phyloP scores from a whole-genome alignment of 2,797 vertebrate genomes.

The Smutsia gigantea region DNA sequence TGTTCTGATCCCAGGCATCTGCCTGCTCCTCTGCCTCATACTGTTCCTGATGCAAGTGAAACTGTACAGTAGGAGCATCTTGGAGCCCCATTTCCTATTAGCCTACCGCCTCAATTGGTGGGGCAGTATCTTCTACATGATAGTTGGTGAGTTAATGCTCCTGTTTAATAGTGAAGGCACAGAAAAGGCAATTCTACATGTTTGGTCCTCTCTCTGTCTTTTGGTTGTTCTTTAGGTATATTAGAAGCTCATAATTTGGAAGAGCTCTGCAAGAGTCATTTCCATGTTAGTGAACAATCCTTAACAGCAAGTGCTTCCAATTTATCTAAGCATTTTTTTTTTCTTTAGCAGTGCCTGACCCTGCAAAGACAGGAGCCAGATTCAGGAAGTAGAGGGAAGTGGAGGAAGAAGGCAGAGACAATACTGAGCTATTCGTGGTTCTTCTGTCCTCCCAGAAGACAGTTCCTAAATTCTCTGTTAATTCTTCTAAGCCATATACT shows the following conservation, averaged over 20 bases:
- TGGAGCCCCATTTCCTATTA: neutral
- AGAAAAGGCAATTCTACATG: neutral
- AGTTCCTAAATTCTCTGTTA: neutral
- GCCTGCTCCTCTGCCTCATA: slow-evolving; percentile 40
- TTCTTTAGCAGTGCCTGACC: neutral
- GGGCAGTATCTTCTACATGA: neutral
- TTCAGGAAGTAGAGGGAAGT: neutral
- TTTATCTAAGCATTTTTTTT: neutral
- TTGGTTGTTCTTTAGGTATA: neutral
- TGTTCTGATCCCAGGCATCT: neutral
- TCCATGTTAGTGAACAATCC: neutral
- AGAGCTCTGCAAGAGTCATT: neutral
- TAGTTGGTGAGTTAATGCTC: slow-evolving; percentile 43
- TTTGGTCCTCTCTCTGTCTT: neutral
- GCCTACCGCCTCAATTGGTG: neutral
- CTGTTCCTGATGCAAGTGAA: slow-evolving; percentile 54
- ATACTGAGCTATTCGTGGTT: neutral
- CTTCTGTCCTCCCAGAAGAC: neutral
- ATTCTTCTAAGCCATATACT: neutral
- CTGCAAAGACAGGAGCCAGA: neutral
- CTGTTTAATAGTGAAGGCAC: neutral
- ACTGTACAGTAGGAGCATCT: neutral
- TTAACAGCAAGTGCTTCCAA: neutral
- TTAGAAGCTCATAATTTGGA: neutral
- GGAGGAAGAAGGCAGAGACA: neutral